Conservation (phyloP, 64 coral and sea anemone genomes). For the Exaiptasia diaphana region DNA sequence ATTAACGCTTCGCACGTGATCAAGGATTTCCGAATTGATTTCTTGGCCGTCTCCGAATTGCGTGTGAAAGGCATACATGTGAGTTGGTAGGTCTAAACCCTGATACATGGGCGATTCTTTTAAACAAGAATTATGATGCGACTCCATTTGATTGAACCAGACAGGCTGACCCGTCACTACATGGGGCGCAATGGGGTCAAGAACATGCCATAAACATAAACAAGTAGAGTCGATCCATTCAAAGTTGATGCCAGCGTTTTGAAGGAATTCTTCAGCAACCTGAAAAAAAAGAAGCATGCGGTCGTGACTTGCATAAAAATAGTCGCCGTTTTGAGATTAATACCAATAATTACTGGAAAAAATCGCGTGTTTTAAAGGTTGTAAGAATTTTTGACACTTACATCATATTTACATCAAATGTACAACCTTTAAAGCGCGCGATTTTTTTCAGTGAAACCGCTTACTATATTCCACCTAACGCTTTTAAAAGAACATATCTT, state of each 20-base stretch:
- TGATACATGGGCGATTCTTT: conserved; percentile 78
- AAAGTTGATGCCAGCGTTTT: conserved; percentile 33
- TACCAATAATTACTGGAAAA: too few species aligned
- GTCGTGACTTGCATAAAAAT: too few species aligned
- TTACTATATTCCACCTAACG: too few species aligned
- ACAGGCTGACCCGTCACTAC: conserved; percentile 65
- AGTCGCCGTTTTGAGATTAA: too few species aligned
- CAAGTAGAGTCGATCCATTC: conserved; percentile 57
- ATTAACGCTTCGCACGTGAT: conserved; percentile 58
- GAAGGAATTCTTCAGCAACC: conserved; percentile 65
- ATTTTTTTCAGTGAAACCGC: too few species aligned
- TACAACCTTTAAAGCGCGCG: too few species aligned
- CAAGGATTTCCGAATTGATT: conserved; percentile 68
- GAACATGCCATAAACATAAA: conserved; percentile 64
- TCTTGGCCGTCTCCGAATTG: conserved; percentile 74
- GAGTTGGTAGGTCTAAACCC: conserved; percentile 27
- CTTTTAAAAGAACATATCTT: too few species aligned
- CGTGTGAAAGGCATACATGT: conserved; percentile 69
- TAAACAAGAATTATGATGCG: conserved; percentile 74
- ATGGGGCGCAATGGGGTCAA: conserved; percentile 53
- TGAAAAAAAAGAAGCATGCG: conserved; percentile 16
- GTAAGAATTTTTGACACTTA: too few species aligned
- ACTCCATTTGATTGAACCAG: conserved; percentile 82
- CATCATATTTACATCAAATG: too few species aligned
- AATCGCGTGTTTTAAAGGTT: too few species aligned